Conservation (phyloP, 2,888 invertebrate genomes). For the Maniola hyperantus region DNA sequence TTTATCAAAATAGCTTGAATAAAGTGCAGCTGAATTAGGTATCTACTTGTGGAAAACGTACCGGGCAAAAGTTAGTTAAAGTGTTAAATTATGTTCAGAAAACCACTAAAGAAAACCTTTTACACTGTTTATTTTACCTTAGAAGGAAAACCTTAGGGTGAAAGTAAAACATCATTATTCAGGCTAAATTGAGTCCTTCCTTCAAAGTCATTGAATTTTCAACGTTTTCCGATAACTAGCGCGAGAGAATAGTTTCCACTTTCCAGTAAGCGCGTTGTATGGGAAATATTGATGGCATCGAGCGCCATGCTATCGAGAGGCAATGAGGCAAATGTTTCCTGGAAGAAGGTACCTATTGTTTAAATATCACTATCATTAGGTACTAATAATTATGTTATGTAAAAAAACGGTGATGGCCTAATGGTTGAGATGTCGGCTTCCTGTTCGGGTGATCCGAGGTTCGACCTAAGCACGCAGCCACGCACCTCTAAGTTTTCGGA, state of each 20-base stretch:
- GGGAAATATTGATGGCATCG: constrained; percentile 19
- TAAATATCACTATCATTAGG: too few relatives aligned
- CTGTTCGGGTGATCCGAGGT: too few relatives aligned
- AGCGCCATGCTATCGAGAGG: background rate
- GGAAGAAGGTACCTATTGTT: background rate
- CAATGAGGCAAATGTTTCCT: background rate
- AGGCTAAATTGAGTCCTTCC: constrained; percentile 21
- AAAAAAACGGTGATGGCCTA: background rate
- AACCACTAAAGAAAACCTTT: background rate
- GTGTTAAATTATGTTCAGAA: background rate
- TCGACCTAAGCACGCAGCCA: too few relatives aligned
- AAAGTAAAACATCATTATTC: constrained; percentile 19
- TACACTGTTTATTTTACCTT: constrained; percentile 9
- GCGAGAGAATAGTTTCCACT: constrained; percentile 20
- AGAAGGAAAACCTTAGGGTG: background rate
- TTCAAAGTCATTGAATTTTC: constrained; percentile 26
- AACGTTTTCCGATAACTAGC: constrained; percentile 25
- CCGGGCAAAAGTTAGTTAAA: background rate
- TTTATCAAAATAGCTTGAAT: too few relatives aligned
- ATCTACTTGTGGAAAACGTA: too few relatives aligned
- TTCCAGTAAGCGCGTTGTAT: constrained; percentile 18
- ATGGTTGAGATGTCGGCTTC: too few relatives aligned
- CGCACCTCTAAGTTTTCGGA: too few relatives aligned
- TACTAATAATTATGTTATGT: too few relatives aligned
- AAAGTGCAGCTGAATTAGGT: too few relatives aligned